These are phyloP conservation scores for Harmothoe impar DNA, from an alignment of 2,888 invertebrate species.

Conservation along the genomic window DNA sequence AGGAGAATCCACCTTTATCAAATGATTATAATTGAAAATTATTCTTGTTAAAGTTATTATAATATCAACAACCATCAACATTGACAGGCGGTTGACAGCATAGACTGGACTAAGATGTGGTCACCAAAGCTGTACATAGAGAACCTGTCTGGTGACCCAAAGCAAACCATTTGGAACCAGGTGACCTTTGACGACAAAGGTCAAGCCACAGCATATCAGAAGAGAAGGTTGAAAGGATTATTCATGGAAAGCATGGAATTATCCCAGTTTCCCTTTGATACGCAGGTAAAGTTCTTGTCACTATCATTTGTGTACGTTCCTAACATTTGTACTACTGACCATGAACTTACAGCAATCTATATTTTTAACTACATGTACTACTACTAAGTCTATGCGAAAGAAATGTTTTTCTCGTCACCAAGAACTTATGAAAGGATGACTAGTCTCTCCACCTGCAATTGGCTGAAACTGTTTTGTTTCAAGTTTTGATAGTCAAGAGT, in stretches of 20 bases:
- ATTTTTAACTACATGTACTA: background rate
- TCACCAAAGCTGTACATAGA: constrained; percentile 65
- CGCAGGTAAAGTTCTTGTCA: constrained; percentile 60
- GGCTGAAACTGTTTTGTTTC: background rate
- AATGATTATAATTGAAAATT: background rate
- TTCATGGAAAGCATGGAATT: constrained; percentile 67
- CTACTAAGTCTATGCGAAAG: too few relatives aligned
- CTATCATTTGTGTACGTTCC: background rate
- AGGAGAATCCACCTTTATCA: background rate
- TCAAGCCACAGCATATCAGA: constrained; percentile 64
- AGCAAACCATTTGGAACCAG: constrained; percentile 37
- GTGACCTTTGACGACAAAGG: constrained; percentile 45
- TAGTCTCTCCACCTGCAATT: background rate
- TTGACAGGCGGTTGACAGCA: constrained; percentile 14
- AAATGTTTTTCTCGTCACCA: too few relatives aligned
- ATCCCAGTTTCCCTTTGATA: constrained; percentile 68
- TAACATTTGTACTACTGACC: background rate
- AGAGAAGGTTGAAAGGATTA: constrained; percentile 64
- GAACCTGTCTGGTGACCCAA: constrained; percentile 58
- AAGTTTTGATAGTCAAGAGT: background rate
- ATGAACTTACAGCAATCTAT: background rate
- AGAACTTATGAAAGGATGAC: background rate
- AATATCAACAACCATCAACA: background rate
- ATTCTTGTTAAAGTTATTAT: background rate
- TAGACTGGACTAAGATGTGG: constrained; percentile 62